Evolutionary conservation across 2,888 invertebrate species (phyloP).

Genomic region (Tachina lurida): DNA sequence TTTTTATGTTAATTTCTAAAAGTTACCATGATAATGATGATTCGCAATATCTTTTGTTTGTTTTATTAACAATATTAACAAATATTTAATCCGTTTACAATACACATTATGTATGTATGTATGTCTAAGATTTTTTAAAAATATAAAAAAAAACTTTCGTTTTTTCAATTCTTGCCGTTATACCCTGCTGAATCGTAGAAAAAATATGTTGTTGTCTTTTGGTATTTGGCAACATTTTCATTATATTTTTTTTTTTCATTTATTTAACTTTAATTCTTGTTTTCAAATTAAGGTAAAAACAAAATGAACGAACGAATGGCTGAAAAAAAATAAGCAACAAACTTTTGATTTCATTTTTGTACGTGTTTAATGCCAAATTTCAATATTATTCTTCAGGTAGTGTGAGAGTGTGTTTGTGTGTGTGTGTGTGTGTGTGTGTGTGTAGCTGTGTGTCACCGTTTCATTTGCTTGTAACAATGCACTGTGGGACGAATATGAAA

Average conservation of each 20-base stretch:
- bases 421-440: neutral
- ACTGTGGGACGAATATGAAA: neutral
- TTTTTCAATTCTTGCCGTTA: constrained; percentile 33
- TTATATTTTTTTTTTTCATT: neutral
- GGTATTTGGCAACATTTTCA: constrained; percentile 38
- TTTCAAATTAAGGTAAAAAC: constrained; percentile 49
- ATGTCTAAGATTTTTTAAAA: neutral
- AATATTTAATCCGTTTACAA: constrained; percentile 23
- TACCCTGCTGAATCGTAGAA: constrained; percentile 50
- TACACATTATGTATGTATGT: neutral
- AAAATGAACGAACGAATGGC: constrained; percentile 22
- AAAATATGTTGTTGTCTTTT: constrained; percentile 44
- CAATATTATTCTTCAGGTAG: constrained; percentile 46
- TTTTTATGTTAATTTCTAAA: constrained; percentile 41
- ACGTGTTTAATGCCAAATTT: constrained; percentile 69
- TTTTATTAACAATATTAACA: neutral
- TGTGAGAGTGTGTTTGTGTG: neutral
- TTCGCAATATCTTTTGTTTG: constrained; percentile 11
- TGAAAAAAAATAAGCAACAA: constrained; percentile 24
- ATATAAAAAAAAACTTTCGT: constrained; percentile 43
- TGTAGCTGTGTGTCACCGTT: neutral
- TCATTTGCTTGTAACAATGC: constrained; percentile 19
- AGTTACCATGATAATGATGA: constrained; percentile 38
- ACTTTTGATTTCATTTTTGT: constrained; percentile 70
- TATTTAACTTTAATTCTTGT: constrained; percentile 57